A percentile compares a stretch with the other conserved stretches of the same genome.
These are phyloP conservation scores for Tenthredo scrophulariae DNA, from an alignment of 2,888 invertebrate species.

Conservation along the genomic window DNA sequence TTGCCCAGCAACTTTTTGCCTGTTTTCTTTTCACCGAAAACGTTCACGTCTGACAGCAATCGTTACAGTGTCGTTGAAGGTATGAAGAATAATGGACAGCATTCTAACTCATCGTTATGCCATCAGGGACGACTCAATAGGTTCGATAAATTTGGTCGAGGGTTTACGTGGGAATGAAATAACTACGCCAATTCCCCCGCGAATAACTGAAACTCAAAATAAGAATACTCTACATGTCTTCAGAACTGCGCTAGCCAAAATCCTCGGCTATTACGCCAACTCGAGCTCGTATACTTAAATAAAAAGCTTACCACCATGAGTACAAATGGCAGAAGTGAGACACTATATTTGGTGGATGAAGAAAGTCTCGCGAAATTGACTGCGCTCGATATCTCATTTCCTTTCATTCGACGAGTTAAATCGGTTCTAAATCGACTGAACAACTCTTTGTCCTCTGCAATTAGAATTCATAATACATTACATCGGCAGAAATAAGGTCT, in stretches of 20 bases:
- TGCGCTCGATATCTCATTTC: background rate
- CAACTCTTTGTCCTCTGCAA: background rate
- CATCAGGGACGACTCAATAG: background rate
- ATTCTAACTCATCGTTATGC: background rate
- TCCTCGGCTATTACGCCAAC: background rate
- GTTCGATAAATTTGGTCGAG: conserved; percentile 1
- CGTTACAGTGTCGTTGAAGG: background rate
- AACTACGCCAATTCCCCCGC: background rate
- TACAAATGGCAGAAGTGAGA: background rate
- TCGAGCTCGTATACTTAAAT: background rate
- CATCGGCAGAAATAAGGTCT: background rate
- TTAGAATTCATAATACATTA: background rate
- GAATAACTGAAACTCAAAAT: background rate
- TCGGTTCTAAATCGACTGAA: background rate
- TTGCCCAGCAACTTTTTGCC: background rate
- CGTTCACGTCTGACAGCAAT: background rate
- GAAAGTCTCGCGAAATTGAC: background rate
- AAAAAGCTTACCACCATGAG: background rate
- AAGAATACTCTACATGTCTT: background rate
- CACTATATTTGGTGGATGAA: background rate
- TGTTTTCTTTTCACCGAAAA: background rate
- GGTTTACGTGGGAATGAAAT: background rate
- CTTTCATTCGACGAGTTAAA: background rate
- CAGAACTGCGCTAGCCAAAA: background rate
- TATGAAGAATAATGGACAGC: background rate